Base-by-base conservation (phyloP, 1,140 invertebrate species). In the Helicoverpa armigera region DNA sequence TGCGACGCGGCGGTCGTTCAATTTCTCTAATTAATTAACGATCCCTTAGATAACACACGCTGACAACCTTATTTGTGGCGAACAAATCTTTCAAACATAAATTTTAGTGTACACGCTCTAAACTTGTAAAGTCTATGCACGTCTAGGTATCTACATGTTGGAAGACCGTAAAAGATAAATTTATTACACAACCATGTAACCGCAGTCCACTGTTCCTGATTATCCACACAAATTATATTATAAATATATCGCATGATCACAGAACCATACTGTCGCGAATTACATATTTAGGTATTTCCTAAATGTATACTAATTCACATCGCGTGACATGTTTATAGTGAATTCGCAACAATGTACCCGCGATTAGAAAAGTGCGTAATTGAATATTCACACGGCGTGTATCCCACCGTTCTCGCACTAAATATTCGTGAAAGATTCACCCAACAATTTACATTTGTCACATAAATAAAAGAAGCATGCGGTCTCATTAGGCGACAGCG, bases 21-120 rank as follows among this genome's bases (percentile, higher is more conserved):
- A 95, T 95, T 93, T 95, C 92, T 94, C 94, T 95, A 95, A 95
- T 95, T 95, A 95, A 95, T 94, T 94, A 95, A 92, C 91, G 94
- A 95, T 95, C 91, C 88, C 82, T 81, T 91, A 93, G 92, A 94
- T 94, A 94, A 94, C 88, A 88, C 86, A 81, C 90, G 91, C 91
- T 94, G 94, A 95, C 94, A 95, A 94, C 87, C 91, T 95, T 95
- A 95, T 95, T 95, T 95, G 94, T 95, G 94, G 94, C 90, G 87
- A 92, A 94, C 93, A 94, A 95, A 95, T 95, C 92, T 95, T 91
- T 91, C 83, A 89, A 85, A 88, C 94, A 95, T 95, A 95, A 95
- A 95, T 95, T 94, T 92, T 83, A 94, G 65, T 86, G 80, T 94
- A 93, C 92, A 93, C 89, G 91, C 86, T 91, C 90, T 90, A 91